A percentile compares a stretch with the other conserved stretches of the same genome.
phyloP scores from a whole-genome alignment of 2,888 invertebrate species.

The Argyresthia albistria region DNA sequence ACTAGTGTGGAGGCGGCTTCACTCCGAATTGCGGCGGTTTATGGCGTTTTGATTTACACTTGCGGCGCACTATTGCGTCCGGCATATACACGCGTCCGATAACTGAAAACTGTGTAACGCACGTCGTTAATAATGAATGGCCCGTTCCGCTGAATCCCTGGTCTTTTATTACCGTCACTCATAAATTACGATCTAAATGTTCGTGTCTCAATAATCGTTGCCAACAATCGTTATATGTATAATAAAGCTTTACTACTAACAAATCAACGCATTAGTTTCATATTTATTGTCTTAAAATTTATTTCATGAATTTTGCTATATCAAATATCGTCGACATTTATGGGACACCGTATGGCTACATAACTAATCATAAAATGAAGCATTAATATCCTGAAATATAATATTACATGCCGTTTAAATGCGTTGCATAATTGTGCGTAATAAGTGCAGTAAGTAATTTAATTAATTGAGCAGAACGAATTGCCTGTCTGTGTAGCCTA shows the following conservation, averaged over 20 bases:
- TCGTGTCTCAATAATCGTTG: neutral
- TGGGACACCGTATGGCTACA: neutral
- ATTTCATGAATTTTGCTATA: too few species aligned
- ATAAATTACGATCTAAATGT: neutral
- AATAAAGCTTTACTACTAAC: too few species aligned
- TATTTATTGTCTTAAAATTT: too few species aligned
- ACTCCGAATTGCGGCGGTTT: conserved; percentile 46
- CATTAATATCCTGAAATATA: conserved; percentile 1
- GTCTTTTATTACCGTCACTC: neutral
- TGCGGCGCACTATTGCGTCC: conserved; percentile 29
- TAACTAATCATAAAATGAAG: conserved; percentile 6
- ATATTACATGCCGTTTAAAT: neutral
- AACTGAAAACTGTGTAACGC: conserved; percentile 5
- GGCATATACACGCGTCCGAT: conserved; percentile 33
- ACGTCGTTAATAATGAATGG: conserved; percentile 2
- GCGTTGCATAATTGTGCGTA: too few species aligned
- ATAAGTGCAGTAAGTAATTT: neutral
- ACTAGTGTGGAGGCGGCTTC: conserved; percentile 59
- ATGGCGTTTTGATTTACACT: conserved; percentile 56
- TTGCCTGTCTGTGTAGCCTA: too few species aligned
- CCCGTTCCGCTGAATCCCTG: neutral
- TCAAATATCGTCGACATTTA: neutral
- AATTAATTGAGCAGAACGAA: neutral
- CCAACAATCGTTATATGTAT: too few species aligned
- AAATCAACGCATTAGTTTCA: too few species aligned